Base-by-base conservation (phyloP, 2,113 vertebrate species). In the Labeo catla region DNA sequence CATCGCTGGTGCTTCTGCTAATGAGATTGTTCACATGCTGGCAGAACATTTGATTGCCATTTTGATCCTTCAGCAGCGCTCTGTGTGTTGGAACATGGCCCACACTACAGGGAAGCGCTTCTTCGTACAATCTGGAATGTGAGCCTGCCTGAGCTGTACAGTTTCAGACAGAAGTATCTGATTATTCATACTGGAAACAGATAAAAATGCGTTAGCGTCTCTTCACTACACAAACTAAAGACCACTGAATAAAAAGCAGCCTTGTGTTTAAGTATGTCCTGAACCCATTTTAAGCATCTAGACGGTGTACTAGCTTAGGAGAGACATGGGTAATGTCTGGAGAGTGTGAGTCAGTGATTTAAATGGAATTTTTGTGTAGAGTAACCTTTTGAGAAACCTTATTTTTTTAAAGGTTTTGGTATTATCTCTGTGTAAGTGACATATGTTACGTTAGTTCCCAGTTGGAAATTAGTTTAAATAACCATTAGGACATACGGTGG, bases 71-170 rank as follows among this genome's bases (percentile, higher is more conserved):
- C 76, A 81, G 88, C 86, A 63, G 23, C 77, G 73, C 79, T 73
- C 63, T 8, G 76, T 45, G 28, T 36, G 45, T 57, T 92, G 90
- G 89, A 92, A 92, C 87, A 89, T 57, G 86, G 89, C 85, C 88
- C 66, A 21, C 79, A 84, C 84, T 91, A 90, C 81, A 89, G 87
- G 82, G 86, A 89, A 90, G 88, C n/a, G 79, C 82, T 82, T 85
- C 76, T 76, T 28, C 16, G 49, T 87, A 78, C 28, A 79, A 88
- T 83, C 87, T 91, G 91, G 92, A 92, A 92, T 91, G 87, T 23
- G n/a, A 87, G 89, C 89, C 0, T 89, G 91, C 90, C 86, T 15
- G 1, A 91, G 84, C 90, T 74, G 43, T 45, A 23, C 15, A 12
- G 23, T 39, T 54, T 83, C 61, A 83, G 47, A 54, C 65, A 21